These are phyloP conservation scores for Adela reaumurella DNA, from an alignment of 2,888 invertebrate species.

Conservation along the genomic window DNA sequence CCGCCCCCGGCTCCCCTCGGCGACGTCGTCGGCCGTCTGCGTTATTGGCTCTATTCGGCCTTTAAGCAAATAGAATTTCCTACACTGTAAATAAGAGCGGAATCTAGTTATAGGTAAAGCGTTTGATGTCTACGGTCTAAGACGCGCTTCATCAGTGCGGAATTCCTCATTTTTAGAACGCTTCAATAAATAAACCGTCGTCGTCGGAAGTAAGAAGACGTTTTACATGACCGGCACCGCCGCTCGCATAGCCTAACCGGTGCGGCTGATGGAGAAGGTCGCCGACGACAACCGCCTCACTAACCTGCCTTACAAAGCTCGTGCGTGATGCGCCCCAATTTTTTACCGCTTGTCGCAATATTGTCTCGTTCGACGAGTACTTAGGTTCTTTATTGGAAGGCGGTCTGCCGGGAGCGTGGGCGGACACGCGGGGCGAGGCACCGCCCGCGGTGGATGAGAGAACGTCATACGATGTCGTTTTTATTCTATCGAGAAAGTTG, in stretches of 20 bases:
- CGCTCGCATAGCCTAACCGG: no score
- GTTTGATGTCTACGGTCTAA: constrained; percentile 18
- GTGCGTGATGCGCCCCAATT: constrained; percentile 46
- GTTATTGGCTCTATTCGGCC: constrained; percentile 53
- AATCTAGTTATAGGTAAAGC: constrained; percentile 45
- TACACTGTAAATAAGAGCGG: constrained; percentile 37
- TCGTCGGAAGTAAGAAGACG: no score
- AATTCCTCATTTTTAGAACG: no score
- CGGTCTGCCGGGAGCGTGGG: constrained; percentile 14
- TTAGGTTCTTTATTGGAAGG: constrained; percentile 38
- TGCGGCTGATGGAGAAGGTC: no score
- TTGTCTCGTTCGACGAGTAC: constrained; percentile 29
- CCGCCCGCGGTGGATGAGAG: constrained; percentile 21
- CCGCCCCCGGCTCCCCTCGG: constrained; percentile 21
- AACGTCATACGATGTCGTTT: constrained; percentile 42
- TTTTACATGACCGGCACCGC: no score
- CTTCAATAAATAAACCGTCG: no score
- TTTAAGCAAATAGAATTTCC: constrained; percentile 53
- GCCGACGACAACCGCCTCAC: background rate
- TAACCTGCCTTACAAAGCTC: constrained; percentile 18
- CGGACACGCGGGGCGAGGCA: constrained; percentile 20
- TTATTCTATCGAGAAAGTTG: constrained; percentile 47
- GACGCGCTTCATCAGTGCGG: no score
- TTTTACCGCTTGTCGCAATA: constrained; percentile 36
- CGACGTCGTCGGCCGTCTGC: constrained; percentile 48